A percentile compares a stretch with the other conserved stretches of the same genome.
phyloP scores from a whole-genome alignment of 2,888 invertebrate genomes.

The Spodoptera picta region DNA sequence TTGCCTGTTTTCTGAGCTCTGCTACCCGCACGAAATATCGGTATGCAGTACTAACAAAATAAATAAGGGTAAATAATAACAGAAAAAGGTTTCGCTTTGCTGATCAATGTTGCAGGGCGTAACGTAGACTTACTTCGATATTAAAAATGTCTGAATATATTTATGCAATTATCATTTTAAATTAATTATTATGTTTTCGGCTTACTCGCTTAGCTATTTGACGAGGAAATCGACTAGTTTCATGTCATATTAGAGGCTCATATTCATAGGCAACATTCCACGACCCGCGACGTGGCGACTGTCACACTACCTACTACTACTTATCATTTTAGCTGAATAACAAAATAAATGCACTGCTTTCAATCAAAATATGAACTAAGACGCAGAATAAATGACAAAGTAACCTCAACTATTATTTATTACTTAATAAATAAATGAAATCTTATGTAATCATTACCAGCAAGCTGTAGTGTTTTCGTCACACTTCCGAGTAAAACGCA shows the following conservation, averaged over 20 bases:
- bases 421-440: not conserved
- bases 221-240: no score
- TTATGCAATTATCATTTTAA: no score
- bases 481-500: slow-evolving; percentile 17
- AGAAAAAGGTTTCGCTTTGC: slow-evolving; percentile 46
- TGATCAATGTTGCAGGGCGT: slow-evolving; percentile 47
- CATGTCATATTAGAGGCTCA: no score
- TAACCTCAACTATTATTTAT: not conserved
- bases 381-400: not conserved
- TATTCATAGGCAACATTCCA: no score
- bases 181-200: no score
- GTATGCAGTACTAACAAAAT: slow-evolving; percentile 57
- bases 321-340: no score
- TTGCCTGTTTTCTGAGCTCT: slow-evolving; percentile 66
- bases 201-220: no score
- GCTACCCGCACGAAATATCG: slow-evolving; percentile 56
- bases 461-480: slow-evolving; percentile 20
- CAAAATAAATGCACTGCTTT: no score
- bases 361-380: no score
- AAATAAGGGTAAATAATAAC: slow-evolving; percentile 57
- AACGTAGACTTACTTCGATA: slow-evolving; percentile 7
- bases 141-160: slow-evolving; percentile 12
- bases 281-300: no score
- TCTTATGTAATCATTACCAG: slow-evolving; percentile 24
- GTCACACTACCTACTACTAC: no score